Conservation (phyloP, 2,113 vertebrate species). For the Ptilonorhynchus violaceus region DNA sequence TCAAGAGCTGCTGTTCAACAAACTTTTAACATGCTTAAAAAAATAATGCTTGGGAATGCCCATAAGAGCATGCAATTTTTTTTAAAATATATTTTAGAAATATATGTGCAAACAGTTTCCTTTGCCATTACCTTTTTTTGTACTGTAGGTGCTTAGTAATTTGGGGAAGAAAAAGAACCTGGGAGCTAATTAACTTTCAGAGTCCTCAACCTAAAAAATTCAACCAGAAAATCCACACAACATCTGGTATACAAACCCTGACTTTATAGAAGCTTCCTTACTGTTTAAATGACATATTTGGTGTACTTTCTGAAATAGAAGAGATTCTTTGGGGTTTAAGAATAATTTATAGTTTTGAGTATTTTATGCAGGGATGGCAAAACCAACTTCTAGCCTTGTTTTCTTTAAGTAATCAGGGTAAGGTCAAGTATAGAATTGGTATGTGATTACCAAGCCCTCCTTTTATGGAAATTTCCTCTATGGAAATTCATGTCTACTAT, state of each 20-base stretch:
- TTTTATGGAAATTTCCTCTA: not conserved
- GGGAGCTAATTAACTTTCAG: not conserved
- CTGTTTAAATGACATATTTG: not conserved
- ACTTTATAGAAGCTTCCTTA: not conserved
- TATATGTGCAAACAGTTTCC: not conserved
- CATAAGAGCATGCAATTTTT: rapidly evolving
- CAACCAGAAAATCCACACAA: not conserved
- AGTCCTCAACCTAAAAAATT: not conserved
- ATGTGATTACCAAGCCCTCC: not conserved
- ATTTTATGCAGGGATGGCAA: not conserved
- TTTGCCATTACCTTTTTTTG: not conserved
- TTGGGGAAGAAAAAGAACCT: too few species aligned
- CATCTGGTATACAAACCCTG: not conserved
- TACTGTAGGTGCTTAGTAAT: not conserved
- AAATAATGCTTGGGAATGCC: not conserved
- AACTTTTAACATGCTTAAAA: not conserved
- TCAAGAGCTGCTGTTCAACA: not conserved
- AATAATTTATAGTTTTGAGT: not conserved
- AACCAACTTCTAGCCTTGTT: not conserved
- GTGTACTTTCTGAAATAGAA: not conserved
- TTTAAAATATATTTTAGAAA: not conserved
- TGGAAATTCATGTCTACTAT: not conserved
- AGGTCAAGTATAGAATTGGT: not conserved
- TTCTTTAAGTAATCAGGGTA: not conserved
- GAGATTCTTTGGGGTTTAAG: not conserved